phyloP scores from a whole-genome alignment of 2,113 vertebrate species.

The Phylloscopus whistleri region DNA sequence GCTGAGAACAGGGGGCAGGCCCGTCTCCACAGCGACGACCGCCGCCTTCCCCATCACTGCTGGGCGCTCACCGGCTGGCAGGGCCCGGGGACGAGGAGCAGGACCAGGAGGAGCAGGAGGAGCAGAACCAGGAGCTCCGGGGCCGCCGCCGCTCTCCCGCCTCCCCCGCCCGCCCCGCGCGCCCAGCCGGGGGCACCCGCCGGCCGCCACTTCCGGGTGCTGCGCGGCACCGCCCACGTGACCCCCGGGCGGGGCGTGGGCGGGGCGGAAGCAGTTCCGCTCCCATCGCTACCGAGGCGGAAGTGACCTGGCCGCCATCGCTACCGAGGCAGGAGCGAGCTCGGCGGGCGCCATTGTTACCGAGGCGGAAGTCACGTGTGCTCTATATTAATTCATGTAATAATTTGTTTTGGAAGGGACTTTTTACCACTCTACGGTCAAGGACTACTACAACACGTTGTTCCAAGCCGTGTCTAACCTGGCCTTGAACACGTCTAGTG shows the following conservation, averaged over 20 bases:
- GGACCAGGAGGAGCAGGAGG: neutral
- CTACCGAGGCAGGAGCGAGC: neutral
- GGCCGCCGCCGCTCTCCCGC: neutral
- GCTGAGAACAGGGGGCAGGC: too few species aligned
- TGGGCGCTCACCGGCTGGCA: neutral
- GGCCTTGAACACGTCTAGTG: neutral
- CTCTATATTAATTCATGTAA: rapidly evolving
- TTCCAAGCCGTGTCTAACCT: neutral
- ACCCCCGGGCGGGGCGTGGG: rapidly evolving
- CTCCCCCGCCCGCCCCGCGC: neutral
- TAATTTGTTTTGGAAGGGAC: neutral
- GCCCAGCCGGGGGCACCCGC: neutral
- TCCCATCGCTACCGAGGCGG: neutral
- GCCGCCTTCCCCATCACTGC: neutral
- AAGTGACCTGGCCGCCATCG: neutral
- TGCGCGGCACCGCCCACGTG: neutral
- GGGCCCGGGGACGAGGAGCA: neutral
- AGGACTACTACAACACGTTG: too few species aligned
- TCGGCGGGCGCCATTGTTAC: rapidly evolving
- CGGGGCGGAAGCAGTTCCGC: rapidly evolving
- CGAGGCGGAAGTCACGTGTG: neutral
- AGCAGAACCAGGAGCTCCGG: neutral
- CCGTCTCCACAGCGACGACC: neutral
- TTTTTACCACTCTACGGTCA: neutral
- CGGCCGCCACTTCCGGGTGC: constrained; percentile 1